Base-by-base conservation (phyloP, 2,888 invertebrate species). In the Sphecodes monilicornis region DNA sequence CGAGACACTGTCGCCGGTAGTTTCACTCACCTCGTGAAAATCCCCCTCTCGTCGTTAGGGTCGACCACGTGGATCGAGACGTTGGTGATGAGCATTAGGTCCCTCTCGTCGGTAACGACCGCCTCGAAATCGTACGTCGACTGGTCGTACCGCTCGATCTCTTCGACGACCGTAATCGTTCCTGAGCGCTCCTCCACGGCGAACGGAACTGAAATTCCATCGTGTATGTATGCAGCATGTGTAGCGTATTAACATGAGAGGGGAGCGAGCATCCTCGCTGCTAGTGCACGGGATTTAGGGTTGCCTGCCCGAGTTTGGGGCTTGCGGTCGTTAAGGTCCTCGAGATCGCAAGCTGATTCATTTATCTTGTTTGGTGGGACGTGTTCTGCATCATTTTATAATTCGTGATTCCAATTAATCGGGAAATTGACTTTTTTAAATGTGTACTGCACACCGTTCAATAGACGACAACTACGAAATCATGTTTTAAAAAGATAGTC, bases 101-200 rank as follows among this genome's bases (percentile, higher is more conserved):
- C 97, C 74, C 95, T 95, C 81, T 96, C 96, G 83, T 96, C 95
- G 1, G 96, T 97, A 0, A 98, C 98, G 11, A 98, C 97, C 0
- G 98, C 97, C 95, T 98, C 98, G 91, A 98, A 98, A 86, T 97
- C 97, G 92, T 97, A 98, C 57, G 96, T 94, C 4, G 96, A 96
- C 50, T 97, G 95, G 39, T 96, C 96, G 92, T 96, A 98, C 89
- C 97, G 97, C 0, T 96, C 95, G 66, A 98, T 95, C 82, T 97
- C 97, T 50, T 97, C 96, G 80, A 98, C 97, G 0, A 98, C 98
- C 1, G 98, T 98, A 71, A 98, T 98, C 0, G 98, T 97, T 6
- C 98, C 98, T 0, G 98, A 97, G 84, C 97, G 96, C 93, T 98
- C 98, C 95, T 98, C 98, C 39, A 98, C 98, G 5, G 98, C 98